These are phyloP conservation scores for Holotrichia oblita DNA, from an alignment of 1,140 invertebrate genomes.

Conservation along the genomic window DNA sequence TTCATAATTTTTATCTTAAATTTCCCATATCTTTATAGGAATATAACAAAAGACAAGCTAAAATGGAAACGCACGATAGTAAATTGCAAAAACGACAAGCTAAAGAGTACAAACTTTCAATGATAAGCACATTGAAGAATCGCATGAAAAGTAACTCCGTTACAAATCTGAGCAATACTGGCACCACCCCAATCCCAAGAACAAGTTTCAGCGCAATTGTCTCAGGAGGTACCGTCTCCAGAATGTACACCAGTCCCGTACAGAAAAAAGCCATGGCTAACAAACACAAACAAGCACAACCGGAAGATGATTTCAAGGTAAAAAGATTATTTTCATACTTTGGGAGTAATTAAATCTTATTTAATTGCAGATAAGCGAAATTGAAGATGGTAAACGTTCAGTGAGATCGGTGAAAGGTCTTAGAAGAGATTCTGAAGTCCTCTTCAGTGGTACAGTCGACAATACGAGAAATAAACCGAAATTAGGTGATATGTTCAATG, in stretches of 20 bases:
- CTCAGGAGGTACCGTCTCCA: slow-evolving; percentile 58
- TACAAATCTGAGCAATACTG: slow-evolving; percentile 54
- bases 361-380: slow-evolving; percentile 68
- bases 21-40: slow-evolving; percentile 67
- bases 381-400: slow-evolving; percentile 81
- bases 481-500: slow-evolving; percentile 78
- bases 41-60: slow-evolving; percentile 83
- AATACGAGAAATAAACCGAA: slow-evolving; percentile 66
- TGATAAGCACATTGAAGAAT: slow-evolving; percentile 70
- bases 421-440: slow-evolving; percentile 82
- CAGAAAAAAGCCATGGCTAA: slow-evolving; percentile 56
- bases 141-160: slow-evolving; percentile 67
- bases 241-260: slow-evolving; percentile 58
- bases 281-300: slow-evolving; percentile 49
- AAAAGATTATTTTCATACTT: neutral
- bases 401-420: slow-evolving; percentile 82
- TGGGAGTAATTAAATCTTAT: neutral
- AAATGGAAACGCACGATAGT: slow-evolving; percentile 73
- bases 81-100: slow-evolving; percentile 78
- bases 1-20: neutral
- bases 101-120: slow-evolving; percentile 72
- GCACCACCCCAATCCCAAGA: slow-evolving; percentile 48
- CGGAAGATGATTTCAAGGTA: slow-evolving; percentile 63
- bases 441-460: slow-evolving; percentile 84
- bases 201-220: slow-evolving; percentile 65